phyloP scores from a whole-genome alignment of 2,113 vertebrate species.

The Festucalex cinctus region DNA sequence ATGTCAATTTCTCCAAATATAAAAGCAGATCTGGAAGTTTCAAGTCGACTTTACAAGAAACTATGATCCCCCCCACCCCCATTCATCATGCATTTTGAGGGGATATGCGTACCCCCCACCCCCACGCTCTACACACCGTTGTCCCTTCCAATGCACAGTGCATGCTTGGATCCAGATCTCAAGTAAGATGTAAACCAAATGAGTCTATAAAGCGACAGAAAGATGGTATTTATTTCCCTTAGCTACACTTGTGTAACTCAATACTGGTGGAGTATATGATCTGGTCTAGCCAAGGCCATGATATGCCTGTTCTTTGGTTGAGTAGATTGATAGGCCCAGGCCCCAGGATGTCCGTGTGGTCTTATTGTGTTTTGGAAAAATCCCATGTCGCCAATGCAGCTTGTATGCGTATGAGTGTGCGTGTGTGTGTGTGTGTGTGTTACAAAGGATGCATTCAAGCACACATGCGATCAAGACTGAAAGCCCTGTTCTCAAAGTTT shows the following conservation, averaged over 20 bases:
- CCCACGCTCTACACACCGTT: too few species aligned
- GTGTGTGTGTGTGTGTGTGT: neutral
- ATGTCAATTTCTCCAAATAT: neutral
- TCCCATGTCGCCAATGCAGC: constrained; percentile 13
- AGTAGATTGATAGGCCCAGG: constrained; percentile 16
- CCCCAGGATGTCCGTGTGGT: constrained; percentile 16
- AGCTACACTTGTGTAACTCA: constrained; percentile 52
- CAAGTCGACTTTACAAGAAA: neutral
- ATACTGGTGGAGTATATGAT: constrained; percentile 56
- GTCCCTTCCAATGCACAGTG: too few species aligned
- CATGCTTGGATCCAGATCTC: constrained; percentile 8
- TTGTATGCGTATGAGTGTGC: neutral
- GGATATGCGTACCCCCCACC: too few species aligned
- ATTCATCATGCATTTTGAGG: too few species aligned
- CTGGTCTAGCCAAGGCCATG: constrained; percentile 36
- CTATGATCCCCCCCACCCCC: neutral
- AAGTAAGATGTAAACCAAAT: constrained; percentile 68
- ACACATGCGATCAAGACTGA: neutral
- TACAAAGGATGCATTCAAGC: constrained; percentile 6
- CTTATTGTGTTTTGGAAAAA: constrained; percentile 25
- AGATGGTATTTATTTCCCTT: constrained; percentile 57
- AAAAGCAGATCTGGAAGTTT: neutral
- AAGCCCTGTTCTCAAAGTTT: constrained; percentile 1
- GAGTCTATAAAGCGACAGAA: constrained; percentile 47
- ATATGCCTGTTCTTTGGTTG: constrained; percentile 33